Evolutionary conservation across 2,797 vertebrate species (phyloP).

Genomic region (Antrozous pallidus): DNA sequence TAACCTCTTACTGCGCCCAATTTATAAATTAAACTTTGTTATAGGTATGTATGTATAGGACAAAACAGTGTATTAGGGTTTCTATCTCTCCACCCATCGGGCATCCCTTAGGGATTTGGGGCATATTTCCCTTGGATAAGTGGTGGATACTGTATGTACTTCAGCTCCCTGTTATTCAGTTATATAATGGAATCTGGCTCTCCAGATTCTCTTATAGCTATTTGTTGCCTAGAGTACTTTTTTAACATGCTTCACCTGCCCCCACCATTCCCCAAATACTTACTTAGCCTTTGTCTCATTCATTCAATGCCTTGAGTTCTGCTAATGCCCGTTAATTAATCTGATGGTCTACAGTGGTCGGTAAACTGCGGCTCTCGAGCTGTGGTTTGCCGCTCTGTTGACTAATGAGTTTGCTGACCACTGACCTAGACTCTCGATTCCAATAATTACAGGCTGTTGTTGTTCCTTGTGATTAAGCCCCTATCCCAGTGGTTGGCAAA

Average conservation of each 20-base stretch:
- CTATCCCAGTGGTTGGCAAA: too few species aligned
- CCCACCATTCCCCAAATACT: background rate
- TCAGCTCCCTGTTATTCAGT: background rate
- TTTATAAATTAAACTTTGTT: background rate
- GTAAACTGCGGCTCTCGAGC: too few species aligned
- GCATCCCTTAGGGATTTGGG: background rate
- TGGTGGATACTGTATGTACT: background rate
- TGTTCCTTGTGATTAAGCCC: too few species aligned
- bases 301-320: background rate
- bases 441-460: too few species aligned
- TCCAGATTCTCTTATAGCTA: background rate
- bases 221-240: background rate
- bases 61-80: background rate
- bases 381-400: too few species aligned
- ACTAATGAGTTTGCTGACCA: too few species aligned
- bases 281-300: background rate
- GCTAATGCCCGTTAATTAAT: background rate
- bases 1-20: background rate
- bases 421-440: too few species aligned
- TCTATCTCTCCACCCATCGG: too few species aligned
- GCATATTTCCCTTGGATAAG: background rate
- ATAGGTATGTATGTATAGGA: background rate
- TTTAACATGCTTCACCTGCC: background rate
- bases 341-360: background rate
- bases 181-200: background rate